Percentiles rank a stretch among this genome's conserved stretches.
Evolutionary conservation across 2,888 invertebrate species (phyloP).

Genomic region (Heliothis peltigera): DNA sequence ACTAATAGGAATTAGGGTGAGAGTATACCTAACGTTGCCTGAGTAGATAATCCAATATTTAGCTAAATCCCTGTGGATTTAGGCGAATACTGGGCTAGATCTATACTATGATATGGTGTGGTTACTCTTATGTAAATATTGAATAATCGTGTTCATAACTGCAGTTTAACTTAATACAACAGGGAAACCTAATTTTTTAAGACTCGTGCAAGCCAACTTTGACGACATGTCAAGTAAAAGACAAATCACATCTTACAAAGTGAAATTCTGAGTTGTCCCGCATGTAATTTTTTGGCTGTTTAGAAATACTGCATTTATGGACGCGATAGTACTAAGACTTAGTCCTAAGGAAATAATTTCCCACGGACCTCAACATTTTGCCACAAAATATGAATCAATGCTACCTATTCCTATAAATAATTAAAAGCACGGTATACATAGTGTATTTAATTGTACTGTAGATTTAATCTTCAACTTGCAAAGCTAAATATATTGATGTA

Average conservation of each 20-base stretch:
- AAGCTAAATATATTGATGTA: not conserved
- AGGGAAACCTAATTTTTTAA: too few species aligned
- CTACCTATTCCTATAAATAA: conserved; percentile 18
- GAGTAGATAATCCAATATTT: not conserved
- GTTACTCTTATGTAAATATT: too few species aligned
- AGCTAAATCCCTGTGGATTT: not conserved
- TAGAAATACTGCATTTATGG: conserved; percentile 21
- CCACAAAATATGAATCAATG: conserved; percentile 14
- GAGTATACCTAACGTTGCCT: not conserved
- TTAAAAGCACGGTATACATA: conserved; percentile 37
- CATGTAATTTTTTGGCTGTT: conserved; percentile 27
- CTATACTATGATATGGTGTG: not conserved
- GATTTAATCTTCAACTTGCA: not conserved
- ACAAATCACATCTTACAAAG: too few species aligned
- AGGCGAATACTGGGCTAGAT: not conserved
- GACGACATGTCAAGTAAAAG: too few species aligned
- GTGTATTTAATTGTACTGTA: conserved; percentile 3
- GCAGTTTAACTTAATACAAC: too few species aligned
- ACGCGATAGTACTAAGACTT: conserved; percentile 2
- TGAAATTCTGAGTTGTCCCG: not conserved
- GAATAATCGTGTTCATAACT: not conserved
- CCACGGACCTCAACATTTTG: conserved; percentile 36
- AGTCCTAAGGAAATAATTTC: conserved; percentile 48
- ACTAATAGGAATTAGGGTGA: too few species aligned
- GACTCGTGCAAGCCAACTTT: too few species aligned